Conservation (phyloP, 1,140 invertebrate species). For the Teleopsis dalmanni region DNA sequence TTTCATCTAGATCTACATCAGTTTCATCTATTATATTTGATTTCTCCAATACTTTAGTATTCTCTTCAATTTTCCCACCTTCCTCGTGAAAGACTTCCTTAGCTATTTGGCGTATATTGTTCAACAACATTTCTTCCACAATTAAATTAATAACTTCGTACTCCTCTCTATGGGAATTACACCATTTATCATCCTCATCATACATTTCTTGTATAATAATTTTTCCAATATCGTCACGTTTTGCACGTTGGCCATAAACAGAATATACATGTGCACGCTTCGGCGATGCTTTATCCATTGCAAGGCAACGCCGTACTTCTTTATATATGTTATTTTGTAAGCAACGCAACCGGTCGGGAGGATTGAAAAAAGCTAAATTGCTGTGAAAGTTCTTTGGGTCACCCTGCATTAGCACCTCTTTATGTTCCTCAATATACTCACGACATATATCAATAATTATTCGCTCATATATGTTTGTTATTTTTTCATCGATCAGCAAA, state of each 20-base stretch:
- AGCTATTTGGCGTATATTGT: slow-evolving; percentile 3
- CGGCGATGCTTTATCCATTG: slow-evolving; percentile 13
- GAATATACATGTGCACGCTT: slow-evolving; percentile 13
- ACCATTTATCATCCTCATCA: slow-evolving; percentile 21
- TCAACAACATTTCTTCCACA: slow-evolving; percentile 16
- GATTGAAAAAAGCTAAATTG: slow-evolving; percentile 19
- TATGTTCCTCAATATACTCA: slow-evolving; percentile 19
- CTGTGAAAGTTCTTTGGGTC: slow-evolving; percentile 14
- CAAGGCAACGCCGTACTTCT: slow-evolving; percentile 14
- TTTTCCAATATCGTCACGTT: slow-evolving; percentile 20
- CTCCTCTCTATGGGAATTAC: slow-evolving; percentile 22
- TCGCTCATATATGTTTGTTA: slow-evolving; percentile 26
- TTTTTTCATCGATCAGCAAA: slow-evolving; percentile 19
- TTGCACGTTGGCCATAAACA: slow-evolving; percentile 17
- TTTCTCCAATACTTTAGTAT: no score
- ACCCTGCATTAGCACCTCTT: slow-evolving; percentile 8
- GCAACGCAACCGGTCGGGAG: slow-evolving; percentile 19
- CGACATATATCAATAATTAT: slow-evolving; percentile 23
- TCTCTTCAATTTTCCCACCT: slow-evolving; percentile 3
- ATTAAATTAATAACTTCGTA: slow-evolving; percentile 17
- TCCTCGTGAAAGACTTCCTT: slow-evolving; percentile 13
- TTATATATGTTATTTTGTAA: slow-evolving; percentile 18
- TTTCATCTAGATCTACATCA: no score
- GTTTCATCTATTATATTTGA: no score
- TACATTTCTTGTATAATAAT: slow-evolving; percentile 21